phyloP scores from a whole-genome alignment of 2,888 invertebrate genomes.

The Drosophila siamana region DNA sequence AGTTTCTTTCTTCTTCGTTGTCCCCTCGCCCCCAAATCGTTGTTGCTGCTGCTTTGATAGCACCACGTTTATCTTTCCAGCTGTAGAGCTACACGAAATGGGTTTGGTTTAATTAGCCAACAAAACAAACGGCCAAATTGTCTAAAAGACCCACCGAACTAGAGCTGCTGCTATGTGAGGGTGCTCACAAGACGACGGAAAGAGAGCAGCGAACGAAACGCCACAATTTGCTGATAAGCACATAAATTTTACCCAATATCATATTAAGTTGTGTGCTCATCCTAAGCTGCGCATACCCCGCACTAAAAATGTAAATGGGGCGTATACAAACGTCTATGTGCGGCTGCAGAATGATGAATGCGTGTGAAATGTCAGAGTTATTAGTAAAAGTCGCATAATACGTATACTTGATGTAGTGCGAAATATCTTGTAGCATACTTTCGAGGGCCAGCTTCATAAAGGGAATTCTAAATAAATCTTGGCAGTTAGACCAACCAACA shows the following conservation, averaged over 20 bases:
- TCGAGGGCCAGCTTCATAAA: not conserved
- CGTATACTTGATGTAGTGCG: not conserved
- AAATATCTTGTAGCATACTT: conserved; percentile 10
- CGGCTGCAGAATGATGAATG: not conserved
- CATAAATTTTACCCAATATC: conserved; percentile 47
- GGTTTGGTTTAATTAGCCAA: conserved; percentile 79
- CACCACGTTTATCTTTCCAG: conserved; percentile 50
- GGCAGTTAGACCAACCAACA: not conserved
- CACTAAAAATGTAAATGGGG: not conserved
- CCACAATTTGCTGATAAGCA: conserved; percentile 44
- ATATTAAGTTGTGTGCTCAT: conserved; percentile 32
- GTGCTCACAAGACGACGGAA: conserved; percentile 22
- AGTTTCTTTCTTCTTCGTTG: conserved; percentile 46
- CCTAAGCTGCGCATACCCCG: conserved; percentile 12
- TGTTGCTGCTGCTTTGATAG: conserved; percentile 54
- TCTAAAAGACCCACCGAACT: conserved; percentile 18
- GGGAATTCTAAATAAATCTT: conserved; percentile 9
- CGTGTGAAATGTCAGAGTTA: not conserved
- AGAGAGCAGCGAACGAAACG: conserved; percentile 10
- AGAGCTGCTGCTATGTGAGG: not conserved
- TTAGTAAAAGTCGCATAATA: not conserved
- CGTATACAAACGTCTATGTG: too few relatives aligned
- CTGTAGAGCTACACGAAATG: conserved; percentile 67
- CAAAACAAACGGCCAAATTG: conserved; percentile 67
- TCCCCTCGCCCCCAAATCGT: not conserved